Evolutionary conservation across 2,113 vertebrate genomes (phyloP).

Genomic region (Microcebus ravelobensis): DNA sequence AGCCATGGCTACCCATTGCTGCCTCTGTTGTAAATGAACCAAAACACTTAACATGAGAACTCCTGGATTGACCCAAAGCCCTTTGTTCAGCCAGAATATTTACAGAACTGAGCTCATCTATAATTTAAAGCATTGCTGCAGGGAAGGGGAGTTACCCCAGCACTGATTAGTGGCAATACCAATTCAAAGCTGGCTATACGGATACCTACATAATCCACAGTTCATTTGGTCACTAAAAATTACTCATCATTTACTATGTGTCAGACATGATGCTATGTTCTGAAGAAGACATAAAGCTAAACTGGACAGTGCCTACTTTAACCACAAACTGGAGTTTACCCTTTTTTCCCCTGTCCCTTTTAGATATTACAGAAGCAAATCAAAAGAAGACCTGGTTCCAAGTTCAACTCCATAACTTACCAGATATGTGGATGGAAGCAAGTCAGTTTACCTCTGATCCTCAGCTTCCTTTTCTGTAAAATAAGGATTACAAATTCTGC

Average conservation of each 20-base stretch:
- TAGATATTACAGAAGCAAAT: conserved; percentile 22
- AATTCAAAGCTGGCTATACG: neutral
- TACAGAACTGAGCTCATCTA: neutral
- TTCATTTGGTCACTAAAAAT: conserved; percentile 23
- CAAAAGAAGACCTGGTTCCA: conserved; percentile 11
- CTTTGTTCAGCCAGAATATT: neutral
- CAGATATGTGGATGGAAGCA: neutral
- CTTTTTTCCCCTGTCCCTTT: neutral
- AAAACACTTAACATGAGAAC: conserved; percentile 10
- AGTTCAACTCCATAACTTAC: conserved; percentile 29
- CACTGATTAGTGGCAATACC: neutral
- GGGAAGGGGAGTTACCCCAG: neutral
- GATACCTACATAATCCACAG: neutral
- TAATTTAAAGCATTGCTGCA: neutral
- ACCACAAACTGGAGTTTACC: neutral
- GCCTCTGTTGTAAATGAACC: neutral
- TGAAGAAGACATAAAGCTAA: conserved; percentile 23
- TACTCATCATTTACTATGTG: neutral
- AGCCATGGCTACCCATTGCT: neutral
- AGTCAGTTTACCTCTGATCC: conserved; percentile 14
- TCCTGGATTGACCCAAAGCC: neutral
- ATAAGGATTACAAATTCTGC: conserved; percentile 25
- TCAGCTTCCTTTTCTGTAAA: conserved; percentile 46
- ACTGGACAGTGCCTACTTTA: neutral
- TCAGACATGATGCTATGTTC: neutral